Conservation (phyloP, 2,888 invertebrate genomes). For the Agriopis leucophaearia region DNA sequence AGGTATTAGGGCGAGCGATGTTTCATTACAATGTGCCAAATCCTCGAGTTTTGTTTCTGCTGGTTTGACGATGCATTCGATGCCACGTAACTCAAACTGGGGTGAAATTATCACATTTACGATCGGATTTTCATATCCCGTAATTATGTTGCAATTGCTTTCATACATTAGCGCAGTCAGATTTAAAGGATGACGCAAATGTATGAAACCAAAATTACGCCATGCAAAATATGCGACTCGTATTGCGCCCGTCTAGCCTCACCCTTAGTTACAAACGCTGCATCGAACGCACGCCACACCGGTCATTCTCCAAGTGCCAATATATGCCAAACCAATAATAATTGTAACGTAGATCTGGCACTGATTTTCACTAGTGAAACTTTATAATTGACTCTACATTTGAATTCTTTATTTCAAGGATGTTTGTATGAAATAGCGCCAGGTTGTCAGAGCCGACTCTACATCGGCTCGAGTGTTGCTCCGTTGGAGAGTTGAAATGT, state of each 20-base stretch:
- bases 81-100: not conserved
- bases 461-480: slow-evolving; percentile 23
- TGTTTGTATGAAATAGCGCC: slow-evolving; percentile 1
- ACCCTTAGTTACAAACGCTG: not conserved
- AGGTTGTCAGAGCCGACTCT: slow-evolving; percentile 20
- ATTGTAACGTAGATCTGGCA: slow-evolving; percentile 46
- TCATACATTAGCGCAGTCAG: not conserved
- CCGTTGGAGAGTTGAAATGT: slow-evolving; percentile 30
- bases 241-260: not conserved
- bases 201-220: not conserved
- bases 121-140: not conserved
- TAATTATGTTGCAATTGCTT: not conserved
- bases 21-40: slow-evolving; percentile 67
- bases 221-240: not conserved
- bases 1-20: slow-evolving; percentile 58
- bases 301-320: slow-evolving; percentile 57
- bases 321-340: slow-evolving; percentile 48
- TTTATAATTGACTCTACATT: slow-evolving; percentile 44
- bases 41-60: slow-evolving; percentile 47
- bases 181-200: not conserved
- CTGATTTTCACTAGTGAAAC: slow-evolving; percentile 47
- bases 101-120: not conserved
- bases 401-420: slow-evolving; percentile 38
- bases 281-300: slow-evolving; percentile 44
- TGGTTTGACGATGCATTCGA: slow-evolving; percentile 34